phyloP scores from a whole-genome alignment of 2,888 invertebrate genomes.

The Drosophila subquinaria region DNA sequence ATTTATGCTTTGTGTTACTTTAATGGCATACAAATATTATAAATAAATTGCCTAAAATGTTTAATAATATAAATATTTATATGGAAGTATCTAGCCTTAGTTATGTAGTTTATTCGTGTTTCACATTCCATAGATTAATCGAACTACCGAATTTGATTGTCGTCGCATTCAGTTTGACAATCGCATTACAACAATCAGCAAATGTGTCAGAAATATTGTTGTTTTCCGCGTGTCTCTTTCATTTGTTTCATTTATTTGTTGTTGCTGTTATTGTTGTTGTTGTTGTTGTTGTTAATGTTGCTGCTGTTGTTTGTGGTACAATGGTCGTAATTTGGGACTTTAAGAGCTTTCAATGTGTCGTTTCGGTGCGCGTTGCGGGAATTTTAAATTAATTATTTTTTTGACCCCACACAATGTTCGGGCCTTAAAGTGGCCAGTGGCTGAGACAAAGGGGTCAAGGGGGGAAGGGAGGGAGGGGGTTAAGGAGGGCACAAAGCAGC shows the following conservation, averaged over 20 bases:
- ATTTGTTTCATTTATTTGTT: slow-evolving; percentile 54
- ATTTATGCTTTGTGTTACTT: not conserved
- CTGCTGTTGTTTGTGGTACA: slow-evolving; percentile 70
- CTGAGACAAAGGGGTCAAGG: not conserved
- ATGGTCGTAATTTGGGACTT: slow-evolving; percentile 80
- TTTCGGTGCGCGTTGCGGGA: slow-evolving; percentile 71
- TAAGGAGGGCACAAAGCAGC: slow-evolving; percentile 45
- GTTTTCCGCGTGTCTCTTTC: slow-evolving; percentile 60
- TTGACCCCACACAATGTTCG: slow-evolving; percentile 77
- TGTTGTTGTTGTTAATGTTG: slow-evolving; percentile 10
- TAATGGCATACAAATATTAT: not conserved
- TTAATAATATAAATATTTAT: not conserved
- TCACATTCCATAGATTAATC: slow-evolving; percentile 53
- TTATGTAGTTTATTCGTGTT: slow-evolving; percentile 34
- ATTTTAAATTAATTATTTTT: slow-evolving; percentile 81
- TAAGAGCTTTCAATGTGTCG: slow-evolving; percentile 82
- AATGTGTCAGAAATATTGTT: slow-evolving; percentile 79
- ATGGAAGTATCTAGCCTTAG: not conserved
- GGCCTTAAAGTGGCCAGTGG: slow-evolving; percentile 29
- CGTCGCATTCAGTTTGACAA: slow-evolving; percentile 68
- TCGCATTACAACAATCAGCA: slow-evolving; percentile 71
- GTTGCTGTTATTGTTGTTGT: slow-evolving; percentile 6
- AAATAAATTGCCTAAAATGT: not conserved
- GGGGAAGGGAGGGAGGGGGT: not conserved
- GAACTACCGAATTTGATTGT: slow-evolving; percentile 64